phyloP scores from a whole-genome alignment of 2,113 vertebrate species.

The Notechis scutatus region DNA sequence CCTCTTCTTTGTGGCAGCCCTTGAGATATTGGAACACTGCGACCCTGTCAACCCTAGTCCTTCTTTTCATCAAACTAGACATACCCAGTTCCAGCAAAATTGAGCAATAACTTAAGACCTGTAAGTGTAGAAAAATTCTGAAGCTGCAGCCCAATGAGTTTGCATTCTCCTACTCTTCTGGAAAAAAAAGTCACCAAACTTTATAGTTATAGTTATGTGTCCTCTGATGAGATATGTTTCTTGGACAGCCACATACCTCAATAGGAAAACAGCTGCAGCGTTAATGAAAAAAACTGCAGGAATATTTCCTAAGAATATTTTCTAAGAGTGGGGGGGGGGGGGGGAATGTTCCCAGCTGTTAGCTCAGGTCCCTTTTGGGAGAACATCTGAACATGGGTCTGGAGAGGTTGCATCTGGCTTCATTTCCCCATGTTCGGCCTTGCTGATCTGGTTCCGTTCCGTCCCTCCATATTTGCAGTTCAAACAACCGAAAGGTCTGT shows the following conservation, averaged over 20 bases:
- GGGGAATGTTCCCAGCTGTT: conserved; percentile 67
- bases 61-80: too few species aligned
- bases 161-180: not conserved
- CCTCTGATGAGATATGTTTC: conserved; percentile 19
- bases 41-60: too few species aligned
- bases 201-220: conserved; percentile 32
- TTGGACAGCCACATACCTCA: conserved; percentile 32
- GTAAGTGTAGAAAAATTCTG: not conserved
- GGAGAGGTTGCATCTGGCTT: conserved; percentile 77
- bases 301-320: conserved; percentile 8
- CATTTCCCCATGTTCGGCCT: conserved; percentile 76
- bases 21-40: too few species aligned
- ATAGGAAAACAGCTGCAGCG: conserved; percentile 54
- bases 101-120: not conserved
- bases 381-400: conserved; percentile 79
- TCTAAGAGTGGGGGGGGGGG: conserved; percentile 13
- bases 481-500: conserved; percentile 79
- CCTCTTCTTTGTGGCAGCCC: too few species aligned
- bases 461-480: conserved; percentile 79
- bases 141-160: not conserved
- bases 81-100: not conserved
- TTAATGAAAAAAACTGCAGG: not conserved
- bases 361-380: conserved; percentile 67
- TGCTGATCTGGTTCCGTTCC: conserved; percentile 80
- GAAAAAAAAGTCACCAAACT: not conserved